Conservation (phyloP, 2,888 invertebrate species). For the Macropis europaea region DNA sequence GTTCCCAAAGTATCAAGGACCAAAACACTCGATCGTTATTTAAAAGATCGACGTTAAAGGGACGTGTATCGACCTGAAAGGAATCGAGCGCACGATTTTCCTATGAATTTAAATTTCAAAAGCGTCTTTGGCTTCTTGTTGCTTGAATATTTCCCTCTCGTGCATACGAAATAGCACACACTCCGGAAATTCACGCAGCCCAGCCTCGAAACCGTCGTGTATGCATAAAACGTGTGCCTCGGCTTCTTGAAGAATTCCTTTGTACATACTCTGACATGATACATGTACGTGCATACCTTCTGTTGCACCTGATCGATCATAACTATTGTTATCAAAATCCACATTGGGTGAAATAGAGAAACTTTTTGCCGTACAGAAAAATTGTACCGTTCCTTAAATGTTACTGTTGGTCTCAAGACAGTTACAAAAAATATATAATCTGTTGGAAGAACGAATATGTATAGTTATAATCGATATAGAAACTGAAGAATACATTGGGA, state of each 20-base stretch:
- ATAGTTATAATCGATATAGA: no score
- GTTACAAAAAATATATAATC: no score
- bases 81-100: slow-evolving; percentile 12
- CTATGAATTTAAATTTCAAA: slow-evolving; percentile 31
- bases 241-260: slow-evolving; percentile 19
- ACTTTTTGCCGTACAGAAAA: no score
- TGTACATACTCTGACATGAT: slow-evolving; percentile 5
- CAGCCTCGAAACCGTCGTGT: slow-evolving; percentile 12
- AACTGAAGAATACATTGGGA: no score
- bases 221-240: slow-evolving; percentile 27
- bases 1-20: no score
- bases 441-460: no score
- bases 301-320: neutral
- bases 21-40: no score
- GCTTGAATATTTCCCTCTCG: neutral
- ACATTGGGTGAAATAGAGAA: neutral
- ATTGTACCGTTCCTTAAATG: no score
- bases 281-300: slow-evolving; percentile 13
- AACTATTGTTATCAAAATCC: neutral
- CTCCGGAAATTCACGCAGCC: slow-evolving; percentile 14
- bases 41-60: neutral
- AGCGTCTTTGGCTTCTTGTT: slow-evolving; percentile 1
- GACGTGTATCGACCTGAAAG: neutral
- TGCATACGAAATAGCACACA: slow-evolving; percentile 1
- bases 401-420: no score